Base-by-base conservation (phyloP, 2,888 invertebrate genomes). In the Pharmacophagus antenor region DNA sequence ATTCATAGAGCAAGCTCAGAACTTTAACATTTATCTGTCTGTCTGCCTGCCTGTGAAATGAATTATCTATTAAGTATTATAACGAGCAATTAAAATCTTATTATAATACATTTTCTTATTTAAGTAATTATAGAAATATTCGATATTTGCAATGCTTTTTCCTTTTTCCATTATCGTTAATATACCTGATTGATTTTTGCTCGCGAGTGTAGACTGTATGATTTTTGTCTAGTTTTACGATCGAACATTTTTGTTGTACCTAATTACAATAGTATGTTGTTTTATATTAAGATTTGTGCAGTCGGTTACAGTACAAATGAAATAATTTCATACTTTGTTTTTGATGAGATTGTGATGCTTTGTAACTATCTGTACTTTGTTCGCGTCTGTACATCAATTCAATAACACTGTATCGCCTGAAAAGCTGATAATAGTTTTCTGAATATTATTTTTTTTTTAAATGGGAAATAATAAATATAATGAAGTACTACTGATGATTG, bases 1-100 rank as follows among this genome's bases (percentile, higher is more conserved):
- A 44, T 61, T 63, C 52, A 37, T 65, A 49, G 54, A 58, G 59
- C 46, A 53, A 53, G 60, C 60, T 56, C 58, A 55, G 56, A 42
- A 18, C 18, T 58, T 58, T 44, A 25, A 44, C 41, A 44, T 27
- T 54, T 59, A 3, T 41, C 6, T 41, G 27, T 53, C 22, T 27
- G 48, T 48, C 18, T 22, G 37, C 37, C 17, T 17, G 37, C 31
- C 37, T 56, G 31, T 27, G 18, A 4, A 23, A 25, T 42, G 48
- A 12, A 54, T 55, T 44, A 37, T 48, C 44, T 49, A 42, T 44
- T 48, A 44, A 41, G 22, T 22, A 44, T 21, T 3, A 21, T 49
- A 51, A 15, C 20, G 5, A 20, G 41, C 27, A 8, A 52, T 15
- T 4, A n/a, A 44, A 23, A 23, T 52, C 47, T 12, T 44, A 10